These are phyloP conservation scores for Brassicogethes aeneus DNA, from an alignment of 2,888 invertebrate genomes.

Conservation along the genomic window DNA sequence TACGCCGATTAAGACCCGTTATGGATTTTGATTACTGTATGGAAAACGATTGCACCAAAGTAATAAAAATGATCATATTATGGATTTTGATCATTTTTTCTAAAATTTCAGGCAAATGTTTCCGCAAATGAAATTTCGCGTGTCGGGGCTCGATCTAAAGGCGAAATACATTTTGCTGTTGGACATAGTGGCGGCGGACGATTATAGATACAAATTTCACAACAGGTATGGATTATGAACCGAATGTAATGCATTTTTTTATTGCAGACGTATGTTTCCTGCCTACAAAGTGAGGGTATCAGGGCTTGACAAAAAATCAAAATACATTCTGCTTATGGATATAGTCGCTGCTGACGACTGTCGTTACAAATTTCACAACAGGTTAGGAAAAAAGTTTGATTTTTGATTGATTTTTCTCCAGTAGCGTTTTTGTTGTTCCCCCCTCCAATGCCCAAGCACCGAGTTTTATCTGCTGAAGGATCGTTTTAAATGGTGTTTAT, in stretches of 20 bases:
- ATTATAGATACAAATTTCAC: conserved; percentile 97
- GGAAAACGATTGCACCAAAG: no score
- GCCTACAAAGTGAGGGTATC: conserved; percentile 94
- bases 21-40: no score
- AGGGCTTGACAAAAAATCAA: conserved; percentile 94
- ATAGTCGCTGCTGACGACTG: conserved; percentile 95
- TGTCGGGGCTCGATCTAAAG: conserved; percentile 96
- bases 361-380: conserved; percentile 91
- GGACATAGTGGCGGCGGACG: conserved; percentile 98
- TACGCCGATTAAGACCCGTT: no score
- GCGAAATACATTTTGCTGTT: conserved; percentile 97
- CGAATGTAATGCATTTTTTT: no score
- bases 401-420: conserved; percentile 7
- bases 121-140: conserved; percentile 98
- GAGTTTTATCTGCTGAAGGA: no score
- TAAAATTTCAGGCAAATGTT: conserved; percentile 91
- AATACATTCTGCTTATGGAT: conserved; percentile 96
- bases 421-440: conserved; percentile 3
- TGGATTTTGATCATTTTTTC: neutral
- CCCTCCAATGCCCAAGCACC: no score
- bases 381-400: conserved; percentile 46
- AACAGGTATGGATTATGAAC: conserved; percentile 72
- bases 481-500: no score
- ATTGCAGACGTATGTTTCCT: conserved; percentile 95
- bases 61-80: no score